phyloP scores from a whole-genome alignment of 1,140 invertebrate genomes.

The Drosophila grimshawi region DNA sequence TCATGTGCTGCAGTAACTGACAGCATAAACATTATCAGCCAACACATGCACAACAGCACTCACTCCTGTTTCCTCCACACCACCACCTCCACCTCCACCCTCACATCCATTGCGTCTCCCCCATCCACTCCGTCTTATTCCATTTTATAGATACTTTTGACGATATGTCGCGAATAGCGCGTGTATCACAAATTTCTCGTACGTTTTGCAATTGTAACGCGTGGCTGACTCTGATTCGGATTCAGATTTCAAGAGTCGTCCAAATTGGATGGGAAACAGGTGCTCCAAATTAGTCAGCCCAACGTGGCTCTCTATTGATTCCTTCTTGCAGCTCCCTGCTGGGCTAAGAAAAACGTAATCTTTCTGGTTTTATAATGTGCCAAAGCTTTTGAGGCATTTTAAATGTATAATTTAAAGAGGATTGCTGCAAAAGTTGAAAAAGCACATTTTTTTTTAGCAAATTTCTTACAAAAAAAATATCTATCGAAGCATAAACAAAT shows the following conservation, averaged over 20 bases:
- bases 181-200: constrained; percentile 27
- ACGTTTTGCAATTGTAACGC: constrained; percentile 46
- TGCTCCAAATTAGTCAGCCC: constrained; percentile 46
- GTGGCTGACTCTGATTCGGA: constrained; percentile 32
- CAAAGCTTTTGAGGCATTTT: constrained; percentile 1
- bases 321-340: no score
- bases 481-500: no score
- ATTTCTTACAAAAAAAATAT: background rate
- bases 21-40: constrained; percentile 62
- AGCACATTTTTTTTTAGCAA: background rate
- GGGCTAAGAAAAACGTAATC: background rate
- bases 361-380: constrained; percentile 13
- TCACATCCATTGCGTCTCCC: background rate
- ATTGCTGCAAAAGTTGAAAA: background rate
- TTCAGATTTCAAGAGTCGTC: constrained; percentile 11
- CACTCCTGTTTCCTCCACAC: background rate
- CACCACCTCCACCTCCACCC: background rate
- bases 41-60: constrained; percentile 40
- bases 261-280: constrained; percentile 42
- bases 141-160: constrained; percentile 46
- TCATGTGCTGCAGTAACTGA: constrained; percentile 61
- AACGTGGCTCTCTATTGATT: background rate
- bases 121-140: background rate
- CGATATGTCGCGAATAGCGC: constrained; percentile 47
- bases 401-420: background rate